Evolutionary conservation across 1,140 invertebrate genomes (phyloP).

Genomic region (Kradibia gibbosae): DNA sequence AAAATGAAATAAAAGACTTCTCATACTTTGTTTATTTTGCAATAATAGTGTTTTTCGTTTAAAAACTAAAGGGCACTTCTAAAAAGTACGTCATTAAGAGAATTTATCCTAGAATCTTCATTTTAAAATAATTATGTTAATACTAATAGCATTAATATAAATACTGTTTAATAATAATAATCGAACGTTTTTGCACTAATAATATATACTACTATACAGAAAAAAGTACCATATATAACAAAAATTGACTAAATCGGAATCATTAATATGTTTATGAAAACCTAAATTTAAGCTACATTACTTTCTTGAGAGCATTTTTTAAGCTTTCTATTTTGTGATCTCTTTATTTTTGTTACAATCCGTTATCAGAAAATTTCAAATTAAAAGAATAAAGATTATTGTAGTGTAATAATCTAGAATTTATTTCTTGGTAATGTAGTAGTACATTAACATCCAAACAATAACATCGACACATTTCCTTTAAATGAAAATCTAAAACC

Average conservation of each 20-base stretch:
- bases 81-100: too few species aligned
- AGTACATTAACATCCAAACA: too few species aligned
- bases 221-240: not conserved
- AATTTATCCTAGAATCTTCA: too few species aligned
- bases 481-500: not conserved
- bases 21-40: slow-evolving; percentile 1
- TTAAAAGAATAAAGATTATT: too few species aligned
- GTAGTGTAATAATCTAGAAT: too few species aligned
- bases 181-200: not conserved
- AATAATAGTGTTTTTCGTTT: slow-evolving; percentile 4
- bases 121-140: not conserved
- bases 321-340: not conserved
- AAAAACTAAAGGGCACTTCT: not conserved
- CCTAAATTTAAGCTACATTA: not conserved
- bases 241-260: not conserved
- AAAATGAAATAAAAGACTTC: not conserved
- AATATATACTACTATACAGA: not conserved
- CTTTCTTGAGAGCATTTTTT: not conserved
- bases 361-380: too few species aligned
- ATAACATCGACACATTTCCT: too few species aligned
- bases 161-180: not conserved
- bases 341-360: too few species aligned
- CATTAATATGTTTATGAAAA: not conserved
- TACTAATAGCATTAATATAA: not conserved
- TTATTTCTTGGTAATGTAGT: not conserved